Evolutionary conservation across 1,140 invertebrate genomes (phyloP), one percentile per base, ranked within the genome.

Genomic region (Probaryconus sp.): DNA sequence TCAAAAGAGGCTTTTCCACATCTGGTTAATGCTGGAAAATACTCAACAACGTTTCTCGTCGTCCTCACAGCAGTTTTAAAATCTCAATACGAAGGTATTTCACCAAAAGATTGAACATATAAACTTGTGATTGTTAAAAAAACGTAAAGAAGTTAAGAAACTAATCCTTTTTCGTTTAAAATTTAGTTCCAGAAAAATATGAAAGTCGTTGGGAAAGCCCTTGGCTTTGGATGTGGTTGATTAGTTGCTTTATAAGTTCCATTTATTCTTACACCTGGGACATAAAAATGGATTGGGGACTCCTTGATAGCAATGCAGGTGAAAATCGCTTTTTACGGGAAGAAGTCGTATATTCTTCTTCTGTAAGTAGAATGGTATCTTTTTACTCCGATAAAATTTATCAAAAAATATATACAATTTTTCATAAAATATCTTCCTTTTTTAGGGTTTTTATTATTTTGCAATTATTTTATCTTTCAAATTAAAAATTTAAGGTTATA

Each of bases 11-110:
- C 93, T 1, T 98, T 98, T 88, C 98, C 97, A 0, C 98, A 99
- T 89, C 87, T 97, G 24, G 95, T 95, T 0, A 99, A 99, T 88
- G 98, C 98, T 11, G 97, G 95, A 38, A 99, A 99, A 89, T 99
- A 99, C 87, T 95, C 97, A 0, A 99, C 97, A 0, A 97, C 97
- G 0, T 99, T 99, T 89, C 92, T 99, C 55, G 97, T 98, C 2
- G 95, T 98, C 2, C 89, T 96, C 13, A 96, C 97, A 83, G 91
- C 93, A 3, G 93, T 95, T 0, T 84, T 99, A 3, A 91, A 93
- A 79, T 90, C 86, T 48, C 89, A 90, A 71, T 89, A 93, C 79
- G 87, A 89, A 87, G 88, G 93, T 94, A 85, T 31, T 48, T 24
- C 10, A 47, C n/a, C 24, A 9, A 3, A 7, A 16, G 7, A 10